Percentiles rank a stretch among this genome's conserved stretches.
Evolutionary conservation across 1,140 invertebrate species (phyloP).

Genomic region (Sesamia nonagrioides): DNA sequence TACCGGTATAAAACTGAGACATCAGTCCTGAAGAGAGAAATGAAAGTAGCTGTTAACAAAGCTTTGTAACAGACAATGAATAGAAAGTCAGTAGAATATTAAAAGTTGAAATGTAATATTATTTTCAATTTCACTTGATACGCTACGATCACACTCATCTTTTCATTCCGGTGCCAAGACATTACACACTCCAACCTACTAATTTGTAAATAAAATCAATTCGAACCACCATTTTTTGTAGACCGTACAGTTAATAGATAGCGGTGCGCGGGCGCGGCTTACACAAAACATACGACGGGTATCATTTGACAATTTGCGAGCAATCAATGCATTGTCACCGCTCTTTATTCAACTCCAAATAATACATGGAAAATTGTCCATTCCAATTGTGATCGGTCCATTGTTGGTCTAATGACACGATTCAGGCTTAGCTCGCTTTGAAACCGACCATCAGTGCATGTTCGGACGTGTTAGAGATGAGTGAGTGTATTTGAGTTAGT

Average conservation of each 20-base stretch:
- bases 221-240: slow-evolving; percentile 8
- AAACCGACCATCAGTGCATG: slow-evolving; percentile 77
- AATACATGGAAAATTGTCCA: slow-evolving; percentile 87
- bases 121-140: not conserved
- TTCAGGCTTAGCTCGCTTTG: slow-evolving; percentile 77
- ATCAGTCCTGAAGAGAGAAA: no score
- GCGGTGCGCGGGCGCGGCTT: slow-evolving; percentile 74
- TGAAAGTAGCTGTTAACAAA: no score
- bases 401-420: slow-evolving; percentile 85
- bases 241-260: slow-evolving; percentile 42
- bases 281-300: slow-evolving; percentile 82
- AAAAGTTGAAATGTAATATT: not conserved
- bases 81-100: no score
- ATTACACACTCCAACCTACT: not conserved
- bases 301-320: slow-evolving; percentile 87
- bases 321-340: slow-evolving; percentile 86
- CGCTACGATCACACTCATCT: not conserved
- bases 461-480: slow-evolving; percentile 63
- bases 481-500: slow-evolving; percentile 24
- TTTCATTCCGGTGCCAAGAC: not conserved
- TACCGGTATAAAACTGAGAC: no score
- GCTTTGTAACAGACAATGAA: no score
- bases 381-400: slow-evolving; percentile 76
- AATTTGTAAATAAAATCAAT: not conserved
- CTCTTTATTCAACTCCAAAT: slow-evolving; percentile 85